Evolutionary conservation across 1,140 invertebrate species (phyloP).

Genomic region (Drosophila murphyi): DNA sequence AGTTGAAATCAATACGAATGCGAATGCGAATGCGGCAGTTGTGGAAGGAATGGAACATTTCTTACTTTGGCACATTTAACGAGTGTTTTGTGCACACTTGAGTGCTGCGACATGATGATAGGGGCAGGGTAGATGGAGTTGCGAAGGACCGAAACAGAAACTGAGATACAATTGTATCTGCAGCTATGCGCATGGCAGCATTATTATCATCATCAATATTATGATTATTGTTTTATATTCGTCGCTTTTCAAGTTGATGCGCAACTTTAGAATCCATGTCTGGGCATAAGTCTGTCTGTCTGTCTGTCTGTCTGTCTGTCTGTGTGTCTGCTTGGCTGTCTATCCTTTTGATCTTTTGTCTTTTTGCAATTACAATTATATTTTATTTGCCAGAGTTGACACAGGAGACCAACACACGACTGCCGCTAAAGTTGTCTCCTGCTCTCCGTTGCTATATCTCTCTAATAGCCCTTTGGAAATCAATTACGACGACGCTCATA

Average conservation of each 20-base stretch:
- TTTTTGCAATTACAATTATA: conserved; percentile 78
- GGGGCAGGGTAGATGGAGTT: conserved; percentile 9
- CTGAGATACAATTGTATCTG: conserved; percentile 64
- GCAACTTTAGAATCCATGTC: conserved; percentile 50
- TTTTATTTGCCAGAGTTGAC: conserved; percentile 80
- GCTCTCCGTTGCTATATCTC: conserved; percentile 22
- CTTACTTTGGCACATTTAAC: conserved; percentile 81
- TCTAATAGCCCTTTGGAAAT: conserved; percentile 67
- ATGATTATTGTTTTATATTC: conserved; percentile 55
- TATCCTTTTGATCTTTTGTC: conserved; percentile 79
- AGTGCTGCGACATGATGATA: conserved; percentile 16
- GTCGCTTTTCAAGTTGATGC: conserved; percentile 52
- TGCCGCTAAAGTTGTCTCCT: conserved; percentile 24
- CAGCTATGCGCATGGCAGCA: conserved; percentile 14
- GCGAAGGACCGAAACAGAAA: conserved; percentile 32
- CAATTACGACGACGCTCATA: conserved; percentile 74
- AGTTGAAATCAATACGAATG: conserved; percentile 71
- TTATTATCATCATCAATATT: conserved; percentile 66
- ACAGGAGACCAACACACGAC: conserved; percentile 41
- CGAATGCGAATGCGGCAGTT: conserved; percentile 7
- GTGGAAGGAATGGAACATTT: conserved; percentile 52
- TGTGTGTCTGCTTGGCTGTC: conserved; percentile 20
- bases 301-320: conserved; percentile 19
- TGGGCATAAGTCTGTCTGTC: conserved; percentile 29
- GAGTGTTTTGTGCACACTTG: conserved; percentile 75